Evolutionary conservation across 2,888 invertebrate species (phyloP), one percentile per base, ranked within the genome.

Genomic region (Nymphalis polychloros): DNA sequence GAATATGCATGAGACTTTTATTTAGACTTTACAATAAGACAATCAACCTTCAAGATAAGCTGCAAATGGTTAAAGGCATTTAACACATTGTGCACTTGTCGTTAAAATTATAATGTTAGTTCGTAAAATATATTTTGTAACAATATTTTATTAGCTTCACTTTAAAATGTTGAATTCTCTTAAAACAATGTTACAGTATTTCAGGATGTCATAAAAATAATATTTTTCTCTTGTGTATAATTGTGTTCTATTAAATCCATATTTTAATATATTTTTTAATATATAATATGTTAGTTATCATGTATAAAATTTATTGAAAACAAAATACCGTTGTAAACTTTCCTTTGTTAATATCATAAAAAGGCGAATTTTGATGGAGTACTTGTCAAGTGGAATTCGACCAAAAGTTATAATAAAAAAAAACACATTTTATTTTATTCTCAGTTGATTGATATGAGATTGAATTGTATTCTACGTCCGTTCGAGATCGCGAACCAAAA

Each of bases 401-500:
- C 47, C 19, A 57, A 67, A 66, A 52, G 63, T 50, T 48, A 47
- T 27, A 31, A 52, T 19, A 27, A 31, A 59, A 57, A 46, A 41
- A 41, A 23, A 64, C 59, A 67, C 59, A 53, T 48, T 48, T 31
- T 63, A 57, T 70, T 60, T 47, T 57, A 41, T 67, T 72, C 63
- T 66, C 60, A 67, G 52, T 71, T 75, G 73, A 75, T 75, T 65
- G 71, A 72, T 74, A 64, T 67, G 50, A 71, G 68, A 72, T 73
- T 72, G 63, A 70, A 74, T 72, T 70, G 68, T 73, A 70, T 72
- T 74, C 69, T 73, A 72, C 69, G 70, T 64, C 69, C 70, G 71
- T 63, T 70, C 65, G 62, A 69, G 69, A 69, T 71, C 66, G 57
- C 35, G 64, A 70, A 64, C 57, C 59, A 20, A 73, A 76, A 75